A percentile compares a stretch with the other conserved stretches of the same genome.
phyloP scores from a whole-genome alignment of 2,888 invertebrate genomes.

The Lasioglossum villosulum region DNA sequence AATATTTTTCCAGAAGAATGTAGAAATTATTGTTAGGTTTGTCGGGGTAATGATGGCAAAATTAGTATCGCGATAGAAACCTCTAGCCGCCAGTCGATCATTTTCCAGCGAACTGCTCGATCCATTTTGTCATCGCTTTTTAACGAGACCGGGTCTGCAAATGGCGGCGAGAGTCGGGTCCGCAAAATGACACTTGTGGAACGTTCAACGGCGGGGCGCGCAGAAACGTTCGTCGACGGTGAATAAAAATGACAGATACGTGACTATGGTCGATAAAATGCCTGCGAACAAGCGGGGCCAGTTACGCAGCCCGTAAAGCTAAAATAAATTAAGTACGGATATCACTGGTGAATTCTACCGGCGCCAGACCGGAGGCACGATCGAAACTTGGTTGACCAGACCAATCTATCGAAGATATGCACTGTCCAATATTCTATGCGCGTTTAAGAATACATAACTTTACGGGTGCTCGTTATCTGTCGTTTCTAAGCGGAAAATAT shows the following conservation, averaged over 20 bases:
- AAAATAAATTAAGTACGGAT: constrained; percentile 82
- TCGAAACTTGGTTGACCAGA: constrained; percentile 36
- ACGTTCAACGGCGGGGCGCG: background rate
- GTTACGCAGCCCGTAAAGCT: constrained; percentile 64
- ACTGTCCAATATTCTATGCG: constrained; percentile 28
- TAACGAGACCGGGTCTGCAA: constrained; percentile 5
- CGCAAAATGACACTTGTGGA: constrained; percentile 12
- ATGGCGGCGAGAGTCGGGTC: background rate
- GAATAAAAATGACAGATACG: constrained; percentile 34
- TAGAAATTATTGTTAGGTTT: background rate
- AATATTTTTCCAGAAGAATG: background rate
- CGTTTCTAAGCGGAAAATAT: constrained; percentile 19
- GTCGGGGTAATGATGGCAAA: background rate
- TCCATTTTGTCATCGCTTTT: background rate
- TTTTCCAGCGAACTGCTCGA: constrained; percentile 16
- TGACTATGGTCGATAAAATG: constrained; percentile 32
- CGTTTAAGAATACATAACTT: constrained; percentile 41
- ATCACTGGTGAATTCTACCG: constrained; percentile 71
- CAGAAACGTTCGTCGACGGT: background rate
- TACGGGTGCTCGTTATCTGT: constrained; percentile 18
- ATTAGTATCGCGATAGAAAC: background rate
- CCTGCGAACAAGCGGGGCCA: constrained; percentile 49
- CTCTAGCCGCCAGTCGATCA: background rate
- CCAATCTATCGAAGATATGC: constrained; percentile 38
- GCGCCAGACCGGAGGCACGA: constrained; percentile 69